Evolutionary conservation across 92 coral and sea anemone genomes (phyloP).

Genomic region (Porites cylindrica): DNA sequence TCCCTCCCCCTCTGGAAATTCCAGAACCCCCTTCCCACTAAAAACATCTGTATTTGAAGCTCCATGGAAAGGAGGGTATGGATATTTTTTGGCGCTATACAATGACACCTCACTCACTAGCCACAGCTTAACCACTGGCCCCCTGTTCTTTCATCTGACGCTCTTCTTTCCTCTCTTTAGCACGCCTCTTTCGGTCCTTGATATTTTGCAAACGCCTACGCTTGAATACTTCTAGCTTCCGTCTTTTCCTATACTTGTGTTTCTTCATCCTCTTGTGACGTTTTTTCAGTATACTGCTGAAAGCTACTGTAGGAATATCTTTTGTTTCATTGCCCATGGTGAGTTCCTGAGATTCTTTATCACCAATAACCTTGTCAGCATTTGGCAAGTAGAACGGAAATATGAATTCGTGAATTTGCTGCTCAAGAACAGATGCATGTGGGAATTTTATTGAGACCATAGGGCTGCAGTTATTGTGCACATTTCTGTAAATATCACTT

Average conservation of each 20-base stretch:
- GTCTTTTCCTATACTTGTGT: constrained; percentile 94
- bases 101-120: too few relatives aligned
- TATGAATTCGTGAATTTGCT: background rate
- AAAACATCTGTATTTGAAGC: too few relatives aligned
- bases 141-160: background rate
- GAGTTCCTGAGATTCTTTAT: background rate
- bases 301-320: constrained; percentile 15
- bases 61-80: too few relatives aligned
- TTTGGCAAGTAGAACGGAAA: constrained; percentile 6
- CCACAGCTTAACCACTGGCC: background rate
- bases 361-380: constrained; percentile 12
- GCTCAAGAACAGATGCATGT: background rate
- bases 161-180: constrained; percentile 74
- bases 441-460: background rate
- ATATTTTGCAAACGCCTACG: constrained; percentile 86
- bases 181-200: constrained; percentile 77
- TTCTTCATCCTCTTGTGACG: constrained; percentile 93
- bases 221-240: constrained; percentile 89
- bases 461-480: background rate
- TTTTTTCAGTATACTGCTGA: constrained; percentile 84
- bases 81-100: too few relatives aligned
- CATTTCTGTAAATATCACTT: background rate
- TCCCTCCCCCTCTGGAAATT: background rate
- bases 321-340: constrained; percentile 36
- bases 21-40: too few relatives aligned